Percentiles rank a stretch among this genome's conserved stretches.
phyloP scores from a whole-genome alignment of 64 coral and sea anemone species.

The Dendronephthya gigantea region DNA sequence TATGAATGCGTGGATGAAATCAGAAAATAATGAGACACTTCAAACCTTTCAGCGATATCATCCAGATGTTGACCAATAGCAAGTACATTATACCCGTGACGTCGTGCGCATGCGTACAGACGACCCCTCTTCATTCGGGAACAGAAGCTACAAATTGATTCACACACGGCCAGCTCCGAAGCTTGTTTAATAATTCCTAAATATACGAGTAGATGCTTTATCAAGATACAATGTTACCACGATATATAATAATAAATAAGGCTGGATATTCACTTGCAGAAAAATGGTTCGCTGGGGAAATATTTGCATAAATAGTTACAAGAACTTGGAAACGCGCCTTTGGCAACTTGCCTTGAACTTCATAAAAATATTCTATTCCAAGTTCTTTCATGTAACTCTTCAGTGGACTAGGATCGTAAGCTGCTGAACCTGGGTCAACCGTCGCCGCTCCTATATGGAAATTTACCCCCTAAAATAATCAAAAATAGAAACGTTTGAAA shows the following conservation, averaged over 20 bases:
- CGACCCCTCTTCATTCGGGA: slow-evolving; percentile 97
- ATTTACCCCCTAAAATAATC: slow-evolving; percentile 46
- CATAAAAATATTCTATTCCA: slow-evolving; percentile 83
- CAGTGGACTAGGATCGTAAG: slow-evolving; percentile 83
- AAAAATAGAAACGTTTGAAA: not conserved
- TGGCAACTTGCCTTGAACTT: slow-evolving; percentile 66
- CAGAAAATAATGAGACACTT: not conserved
- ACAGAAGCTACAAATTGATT: slow-evolving; percentile 97
- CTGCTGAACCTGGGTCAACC: slow-evolving; percentile 79
- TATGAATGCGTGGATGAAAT: not conserved
- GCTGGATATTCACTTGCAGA: no score
- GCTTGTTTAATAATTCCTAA: slow-evolving; percentile 82
- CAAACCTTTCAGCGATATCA: slow-evolving; percentile 78
- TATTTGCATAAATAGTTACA: no score
- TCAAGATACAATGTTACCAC: not conserved
- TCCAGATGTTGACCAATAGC: slow-evolving; percentile 92
- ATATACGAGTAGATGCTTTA: not conserved
- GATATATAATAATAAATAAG: no score
- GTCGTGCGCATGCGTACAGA: slow-evolving; percentile 88
- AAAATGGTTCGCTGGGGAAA: no score
- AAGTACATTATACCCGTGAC: slow-evolving; percentile 76
- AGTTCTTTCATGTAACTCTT: slow-evolving; percentile 70
- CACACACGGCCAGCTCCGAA: slow-evolving; percentile 63
- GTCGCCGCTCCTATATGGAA: slow-evolving; percentile 82
- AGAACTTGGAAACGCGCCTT: not conserved